Evolutionary conservation across 92 coral and sea anemone species (phyloP), one percentile per base, ranked within the genome.

Genomic region (Anthopleura xanthogrammica): DNA sequence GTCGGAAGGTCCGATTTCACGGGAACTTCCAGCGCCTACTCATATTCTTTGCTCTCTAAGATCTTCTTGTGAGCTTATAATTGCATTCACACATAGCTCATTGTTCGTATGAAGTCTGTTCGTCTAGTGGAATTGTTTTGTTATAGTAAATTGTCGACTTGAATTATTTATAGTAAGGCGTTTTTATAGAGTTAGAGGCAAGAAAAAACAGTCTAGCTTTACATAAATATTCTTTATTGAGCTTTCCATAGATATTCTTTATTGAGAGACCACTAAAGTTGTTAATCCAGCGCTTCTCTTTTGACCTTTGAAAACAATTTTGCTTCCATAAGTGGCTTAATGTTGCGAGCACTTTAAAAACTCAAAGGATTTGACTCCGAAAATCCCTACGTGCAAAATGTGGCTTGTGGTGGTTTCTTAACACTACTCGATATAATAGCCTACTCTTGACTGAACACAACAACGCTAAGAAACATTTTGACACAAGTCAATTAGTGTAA

Each of bases 291-390:
- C 54, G 64, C 46, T 43, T 23, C 65, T 66, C 64, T 81, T 57
- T 81, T 81, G 84, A 81, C 75, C 84, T 48, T 70, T 81, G 65
- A 81, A 40, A 68, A 54, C 84, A 70, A 60, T 81, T 81, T 81
- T 66, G 56, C 65, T 80, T 68, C 74, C 2, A 72, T 54, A 81
- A 81, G 77, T 68, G 84, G 84, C 84, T 81, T 81, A 81, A 68
- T 57, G 50, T 57, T 68, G 62, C 75, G 77, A 81, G 29, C 84
- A 70, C 84, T 81, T 40, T 81, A 68, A 68, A 42, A 64, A 58
- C 57, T 71, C 66, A 48, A 70, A 43, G 84, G 74, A 72, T 83
- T 75, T 75, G 86, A 54, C 16, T 76, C 48, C 24, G 79, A 14
- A 82, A 82, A 81, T 81, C 85, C 78, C 12, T 72, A 72, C 20